Conservation (phyloP, 92 coral and sea anemone species). For the Muricea muricata region DNA sequence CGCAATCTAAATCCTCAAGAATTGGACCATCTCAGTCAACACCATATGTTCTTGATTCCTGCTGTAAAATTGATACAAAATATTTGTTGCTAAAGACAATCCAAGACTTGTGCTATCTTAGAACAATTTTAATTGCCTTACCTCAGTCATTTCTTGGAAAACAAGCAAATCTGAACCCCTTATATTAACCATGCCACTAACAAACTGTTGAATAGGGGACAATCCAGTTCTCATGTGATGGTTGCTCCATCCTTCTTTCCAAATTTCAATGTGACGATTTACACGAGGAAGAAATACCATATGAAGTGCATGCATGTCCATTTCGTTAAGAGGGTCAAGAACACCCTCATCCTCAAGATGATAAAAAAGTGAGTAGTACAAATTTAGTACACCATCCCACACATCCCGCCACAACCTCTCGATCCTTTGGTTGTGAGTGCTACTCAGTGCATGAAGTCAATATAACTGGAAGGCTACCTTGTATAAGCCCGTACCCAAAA, state of each 20-base stretch:
- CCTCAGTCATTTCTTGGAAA: conserved; percentile 40
- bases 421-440: too few relatives aligned
- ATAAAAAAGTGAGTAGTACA: conserved; percentile 45
- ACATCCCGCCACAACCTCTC: conserved; percentile 59
- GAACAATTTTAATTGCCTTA: not conserved
- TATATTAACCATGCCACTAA: not conserved
- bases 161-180: conserved; percentile 38
- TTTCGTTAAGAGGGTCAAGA: conserved; percentile 41
- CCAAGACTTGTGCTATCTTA: not conserved
- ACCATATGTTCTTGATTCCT: too few relatives aligned
- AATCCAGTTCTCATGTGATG: conserved; percentile 58
- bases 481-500: too few relatives aligned
- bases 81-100: conserved; percentile 15
- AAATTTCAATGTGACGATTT: conserved; percentile 53
- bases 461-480: too few relatives aligned
- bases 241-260: conserved; percentile 58
- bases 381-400: conserved; percentile 49
- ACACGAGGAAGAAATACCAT: conserved; percentile 50
- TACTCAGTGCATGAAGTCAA: too few relatives aligned
- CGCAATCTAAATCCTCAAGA: not conserved
- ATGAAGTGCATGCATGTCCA: conserved; percentile 51
- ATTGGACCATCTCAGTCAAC: conserved; percentile 57
- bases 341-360: conserved; percentile 56
- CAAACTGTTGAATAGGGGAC: conserved; percentile 56
- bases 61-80: too few relatives aligned